A percentile compares a stretch with the other conserved stretches of the same genome.
Evolutionary conservation across 2,113 vertebrate species (phyloP).

Genomic region (Agapornis roseicollis): DNA sequence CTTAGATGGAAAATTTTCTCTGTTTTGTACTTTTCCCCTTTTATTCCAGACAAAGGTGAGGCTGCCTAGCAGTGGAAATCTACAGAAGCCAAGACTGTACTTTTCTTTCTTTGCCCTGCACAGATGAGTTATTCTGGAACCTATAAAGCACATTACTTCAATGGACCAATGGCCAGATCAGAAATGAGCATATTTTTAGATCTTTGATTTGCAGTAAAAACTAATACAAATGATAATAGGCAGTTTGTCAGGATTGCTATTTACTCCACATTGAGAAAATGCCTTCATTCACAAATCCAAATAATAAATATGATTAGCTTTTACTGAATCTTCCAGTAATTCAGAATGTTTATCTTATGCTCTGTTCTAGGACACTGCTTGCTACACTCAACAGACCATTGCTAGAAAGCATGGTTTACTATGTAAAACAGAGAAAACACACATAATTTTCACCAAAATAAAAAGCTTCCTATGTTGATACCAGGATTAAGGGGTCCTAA

Average conservation of each 20-base stretch:
- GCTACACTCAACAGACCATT: background rate
- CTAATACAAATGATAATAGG: background rate
- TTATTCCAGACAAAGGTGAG: background rate
- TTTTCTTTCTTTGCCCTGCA: background rate
- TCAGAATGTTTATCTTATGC: background rate
- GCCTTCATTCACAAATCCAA: background rate
- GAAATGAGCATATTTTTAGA: background rate
- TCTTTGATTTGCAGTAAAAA: background rate
- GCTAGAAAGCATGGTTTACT: background rate
- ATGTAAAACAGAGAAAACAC: background rate
- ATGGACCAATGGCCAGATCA: background rate
- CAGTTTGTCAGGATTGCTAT: background rate
- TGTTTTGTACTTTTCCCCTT: background rate
- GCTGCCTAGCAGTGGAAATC: background rate
- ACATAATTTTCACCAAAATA: background rate
- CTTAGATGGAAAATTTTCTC: background rate
- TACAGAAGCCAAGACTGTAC: background rate
- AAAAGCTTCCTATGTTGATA: background rate
- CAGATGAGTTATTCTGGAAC: background rate
- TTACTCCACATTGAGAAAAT: background rate
- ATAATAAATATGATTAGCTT: background rate
- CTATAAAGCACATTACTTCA: background rate
- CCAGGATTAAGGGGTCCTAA: background rate
- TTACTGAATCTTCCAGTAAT: background rate
- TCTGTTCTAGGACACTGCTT: background rate